These are phyloP conservation scores for Enteromius afrohamiltoni DNA, from an alignment of 2,797 vertebrate species.

Conservation along the genomic window DNA sequence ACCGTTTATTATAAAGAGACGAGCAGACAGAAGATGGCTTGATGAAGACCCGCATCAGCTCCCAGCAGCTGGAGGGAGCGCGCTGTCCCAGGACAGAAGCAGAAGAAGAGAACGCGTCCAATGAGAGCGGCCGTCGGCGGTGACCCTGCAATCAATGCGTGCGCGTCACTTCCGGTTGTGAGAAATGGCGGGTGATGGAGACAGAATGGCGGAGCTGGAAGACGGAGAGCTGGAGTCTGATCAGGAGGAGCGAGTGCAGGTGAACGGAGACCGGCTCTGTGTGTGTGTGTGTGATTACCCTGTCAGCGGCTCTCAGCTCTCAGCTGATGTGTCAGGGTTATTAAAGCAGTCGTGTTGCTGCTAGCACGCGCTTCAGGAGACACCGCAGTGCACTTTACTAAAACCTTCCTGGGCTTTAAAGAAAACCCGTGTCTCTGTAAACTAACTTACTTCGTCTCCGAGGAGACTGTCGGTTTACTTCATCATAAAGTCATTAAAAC, in stretches of 20 bases:
- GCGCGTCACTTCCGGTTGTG: conserved; percentile 46
- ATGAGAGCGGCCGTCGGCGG: neutral
- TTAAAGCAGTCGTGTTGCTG: neutral
- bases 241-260: conserved; percentile 74
- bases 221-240: conserved; percentile 86
- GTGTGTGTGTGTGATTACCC: no score
- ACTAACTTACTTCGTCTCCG: neutral
- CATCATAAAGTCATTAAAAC: no score
- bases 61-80: neutral
- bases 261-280: neutral
- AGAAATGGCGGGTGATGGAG: conserved; percentile 69
- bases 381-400: neutral
- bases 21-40: no score
- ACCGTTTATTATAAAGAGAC: no score
- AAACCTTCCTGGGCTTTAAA: no score
- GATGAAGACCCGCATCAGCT: neutral
- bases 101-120: conserved; percentile 8
- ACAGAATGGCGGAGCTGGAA: conserved; percentile 82
- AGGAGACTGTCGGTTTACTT: neutral
- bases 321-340: neutral
- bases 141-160: neutral
- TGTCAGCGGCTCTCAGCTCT: neutral
- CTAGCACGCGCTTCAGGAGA: neutral
- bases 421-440: no score
- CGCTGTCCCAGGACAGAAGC: neutral